Percentiles rank a stretch among this genome's conserved stretches.
Conservation (phyloP, 2,113 vertebrate species). For the Cygnus buccinator region DNA sequence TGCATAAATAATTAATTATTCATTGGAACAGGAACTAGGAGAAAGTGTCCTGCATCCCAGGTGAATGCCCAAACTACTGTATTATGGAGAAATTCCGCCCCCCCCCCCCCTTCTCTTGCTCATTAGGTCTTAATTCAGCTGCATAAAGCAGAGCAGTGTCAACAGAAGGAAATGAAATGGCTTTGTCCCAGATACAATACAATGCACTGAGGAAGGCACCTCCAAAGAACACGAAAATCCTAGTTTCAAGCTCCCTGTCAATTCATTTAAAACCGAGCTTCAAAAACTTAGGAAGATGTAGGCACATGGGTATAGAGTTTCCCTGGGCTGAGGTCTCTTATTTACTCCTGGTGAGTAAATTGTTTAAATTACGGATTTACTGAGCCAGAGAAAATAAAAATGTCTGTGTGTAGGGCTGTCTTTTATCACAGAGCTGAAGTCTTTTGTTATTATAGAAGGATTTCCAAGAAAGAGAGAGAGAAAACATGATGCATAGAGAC, state of each 20-base stretch:
- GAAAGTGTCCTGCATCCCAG: slow-evolving; percentile 14
- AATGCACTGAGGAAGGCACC: not conserved
- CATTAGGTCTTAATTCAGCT: slow-evolving; percentile 37
- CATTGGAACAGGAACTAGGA: not conserved
- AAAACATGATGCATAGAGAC: not conserved
- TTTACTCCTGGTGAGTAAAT: not conserved
- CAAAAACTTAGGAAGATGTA: not conserved
- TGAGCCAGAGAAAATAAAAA: not conserved
- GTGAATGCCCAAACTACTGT: not conserved
- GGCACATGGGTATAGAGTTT: not conserved
- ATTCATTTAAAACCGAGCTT: not conserved
- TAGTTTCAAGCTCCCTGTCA: not conserved
- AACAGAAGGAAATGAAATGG: slow-evolving; percentile 42
- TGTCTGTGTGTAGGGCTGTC: not conserved
- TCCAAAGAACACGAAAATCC: not conserved
- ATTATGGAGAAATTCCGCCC: not conserved
- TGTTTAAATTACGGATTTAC: not conserved
- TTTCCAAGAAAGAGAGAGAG: not conserved
- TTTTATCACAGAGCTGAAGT: not conserved
- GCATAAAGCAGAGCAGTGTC: not conserved
- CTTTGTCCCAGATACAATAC: not conserved
- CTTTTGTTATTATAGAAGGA: not conserved
- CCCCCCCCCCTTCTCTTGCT: not conserved
- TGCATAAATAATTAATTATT: slow-evolving; percentile 37
- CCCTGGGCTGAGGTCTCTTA: not conserved